These are phyloP conservation scores for Eulacestoma nigropectus DNA, from an alignment of 2,113 vertebrate genomes.

Conservation along the genomic window DNA sequence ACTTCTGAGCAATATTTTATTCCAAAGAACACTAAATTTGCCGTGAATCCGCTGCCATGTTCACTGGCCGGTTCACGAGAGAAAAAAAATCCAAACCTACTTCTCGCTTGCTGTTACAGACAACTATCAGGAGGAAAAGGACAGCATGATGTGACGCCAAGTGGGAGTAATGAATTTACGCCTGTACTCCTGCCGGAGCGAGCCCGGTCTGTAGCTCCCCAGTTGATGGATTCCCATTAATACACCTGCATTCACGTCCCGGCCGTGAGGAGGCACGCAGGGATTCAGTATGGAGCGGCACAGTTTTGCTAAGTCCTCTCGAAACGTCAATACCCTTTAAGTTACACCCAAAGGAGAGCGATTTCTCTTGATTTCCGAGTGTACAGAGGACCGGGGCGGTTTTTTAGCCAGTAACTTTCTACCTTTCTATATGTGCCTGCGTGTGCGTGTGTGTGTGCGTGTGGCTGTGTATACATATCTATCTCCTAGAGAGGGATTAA, in stretches of 20 bases:
- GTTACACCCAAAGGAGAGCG: constrained; percentile 24
- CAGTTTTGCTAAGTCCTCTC: constrained; percentile 48
- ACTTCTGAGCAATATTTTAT: not conserved
- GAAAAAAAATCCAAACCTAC: not conserved
- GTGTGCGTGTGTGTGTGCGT: constrained; percentile 61
- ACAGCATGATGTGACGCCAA: not conserved
- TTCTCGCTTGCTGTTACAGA: not conserved
- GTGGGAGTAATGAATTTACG: constrained; percentile 33
- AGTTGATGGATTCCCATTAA: not conserved
- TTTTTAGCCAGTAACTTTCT: constrained; percentile 71
- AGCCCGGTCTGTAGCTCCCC: not conserved
- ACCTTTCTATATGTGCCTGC: constrained; percentile 73
- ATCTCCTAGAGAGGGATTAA: constrained; percentile 82
- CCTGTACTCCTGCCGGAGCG: not conserved
- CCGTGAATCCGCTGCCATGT: not conserved
- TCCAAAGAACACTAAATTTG: not conserved
- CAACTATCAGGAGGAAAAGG: not conserved
- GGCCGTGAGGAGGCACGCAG: constrained; percentile 1
- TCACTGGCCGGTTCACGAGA: not conserved
- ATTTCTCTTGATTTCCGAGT: constrained; percentile 61
- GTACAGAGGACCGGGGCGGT: constrained; percentile 56
- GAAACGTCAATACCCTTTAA: constrained; percentile 46
- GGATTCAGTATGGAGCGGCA: not conserved
- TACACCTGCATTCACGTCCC: constrained; percentile 63
- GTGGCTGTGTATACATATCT: constrained; percentile 45